Percentiles rank a stretch among this genome's conserved stretches.
Conservation (phyloP, 2,113 vertebrate species). For the Hypomesus transpacificus region DNA sequence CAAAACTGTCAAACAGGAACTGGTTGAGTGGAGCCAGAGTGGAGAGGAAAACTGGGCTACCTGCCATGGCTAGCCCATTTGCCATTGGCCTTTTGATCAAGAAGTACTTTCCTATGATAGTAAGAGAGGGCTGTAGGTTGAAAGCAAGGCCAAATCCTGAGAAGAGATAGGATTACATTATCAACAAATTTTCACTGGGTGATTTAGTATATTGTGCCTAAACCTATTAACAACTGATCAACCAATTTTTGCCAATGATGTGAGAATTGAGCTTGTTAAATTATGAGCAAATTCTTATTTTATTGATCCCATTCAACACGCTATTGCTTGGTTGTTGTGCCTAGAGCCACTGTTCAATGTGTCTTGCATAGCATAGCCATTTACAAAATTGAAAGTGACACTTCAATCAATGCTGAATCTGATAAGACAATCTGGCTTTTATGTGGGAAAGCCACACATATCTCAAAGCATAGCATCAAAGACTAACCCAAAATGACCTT, state of each 20-base stretch:
- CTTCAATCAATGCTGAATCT: not conserved
- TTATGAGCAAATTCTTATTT: too few relatives aligned
- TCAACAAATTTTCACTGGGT: not conserved
- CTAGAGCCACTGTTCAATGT: not conserved
- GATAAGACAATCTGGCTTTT: not conserved
- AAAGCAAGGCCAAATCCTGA: constrained; percentile 79
- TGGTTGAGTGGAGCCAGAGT: constrained; percentile 80
- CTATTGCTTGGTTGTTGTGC: not conserved
- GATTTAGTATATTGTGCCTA: not conserved
- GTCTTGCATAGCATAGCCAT: not conserved
- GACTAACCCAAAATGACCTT: not conserved
- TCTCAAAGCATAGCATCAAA: too few relatives aligned
- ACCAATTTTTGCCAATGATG: too few relatives aligned
- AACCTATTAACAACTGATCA: too few relatives aligned
- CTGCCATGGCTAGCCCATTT: constrained; percentile 78
- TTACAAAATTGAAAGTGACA: constrained; percentile 1
- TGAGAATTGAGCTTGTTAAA: too few relatives aligned
- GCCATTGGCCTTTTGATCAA: constrained; percentile 73
- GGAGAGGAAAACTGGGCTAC: constrained; percentile 75
- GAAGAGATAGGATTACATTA: constrained; percentile 15
- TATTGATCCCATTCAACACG: not conserved
- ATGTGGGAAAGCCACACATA: not conserved
- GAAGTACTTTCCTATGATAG: constrained; percentile 81
- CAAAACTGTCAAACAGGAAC: constrained; percentile 77
- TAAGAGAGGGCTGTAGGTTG: constrained; percentile 81